These are phyloP conservation scores for Pogonocichla stellata DNA, from an alignment of 2,113 vertebrate species.

Conservation along the genomic window DNA sequence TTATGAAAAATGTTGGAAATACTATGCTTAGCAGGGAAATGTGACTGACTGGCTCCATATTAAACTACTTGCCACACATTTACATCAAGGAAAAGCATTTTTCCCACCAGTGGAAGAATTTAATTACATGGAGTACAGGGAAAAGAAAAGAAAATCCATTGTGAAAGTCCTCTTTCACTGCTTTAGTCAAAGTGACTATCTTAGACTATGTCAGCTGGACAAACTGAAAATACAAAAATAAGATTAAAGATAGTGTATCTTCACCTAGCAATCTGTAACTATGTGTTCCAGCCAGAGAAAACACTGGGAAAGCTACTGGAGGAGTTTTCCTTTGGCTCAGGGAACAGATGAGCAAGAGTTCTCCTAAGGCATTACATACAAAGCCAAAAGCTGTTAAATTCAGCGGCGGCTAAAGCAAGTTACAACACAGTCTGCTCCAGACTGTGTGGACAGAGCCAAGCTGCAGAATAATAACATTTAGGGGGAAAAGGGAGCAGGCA, in stretches of 20 bases:
- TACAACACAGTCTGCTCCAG: slow-evolving; percentile 41
- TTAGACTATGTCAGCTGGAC: not conserved
- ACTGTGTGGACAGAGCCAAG: slow-evolving; percentile 48
- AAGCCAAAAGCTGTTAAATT: slow-evolving; percentile 61
- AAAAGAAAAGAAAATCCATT: not conserved
- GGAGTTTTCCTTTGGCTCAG: slow-evolving; percentile 59
- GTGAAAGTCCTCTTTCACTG: not conserved
- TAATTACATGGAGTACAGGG: not conserved
- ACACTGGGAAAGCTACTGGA: slow-evolving; percentile 57
- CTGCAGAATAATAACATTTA: not conserved
- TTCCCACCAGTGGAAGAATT: slow-evolving; percentile 6
- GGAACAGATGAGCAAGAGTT: slow-evolving; percentile 55
- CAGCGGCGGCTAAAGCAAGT: slow-evolving; percentile 34
- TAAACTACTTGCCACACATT: not conserved
- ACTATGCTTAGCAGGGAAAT: not conserved
- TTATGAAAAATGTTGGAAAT: not conserved
- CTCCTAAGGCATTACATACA: slow-evolving; percentile 48
- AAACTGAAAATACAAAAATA: not conserved
- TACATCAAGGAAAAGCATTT: not conserved
- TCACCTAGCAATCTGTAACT: slow-evolving; percentile 41
- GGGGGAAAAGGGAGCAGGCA: not conserved
- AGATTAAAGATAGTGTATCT: slow-evolving; percentile 42
- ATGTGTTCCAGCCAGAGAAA: slow-evolving; percentile 56
- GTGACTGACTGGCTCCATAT: not conserved
- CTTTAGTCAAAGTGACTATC: not conserved